Conservation (phyloP, 2,888 invertebrate genomes). For the Aquatica leii region DNA sequence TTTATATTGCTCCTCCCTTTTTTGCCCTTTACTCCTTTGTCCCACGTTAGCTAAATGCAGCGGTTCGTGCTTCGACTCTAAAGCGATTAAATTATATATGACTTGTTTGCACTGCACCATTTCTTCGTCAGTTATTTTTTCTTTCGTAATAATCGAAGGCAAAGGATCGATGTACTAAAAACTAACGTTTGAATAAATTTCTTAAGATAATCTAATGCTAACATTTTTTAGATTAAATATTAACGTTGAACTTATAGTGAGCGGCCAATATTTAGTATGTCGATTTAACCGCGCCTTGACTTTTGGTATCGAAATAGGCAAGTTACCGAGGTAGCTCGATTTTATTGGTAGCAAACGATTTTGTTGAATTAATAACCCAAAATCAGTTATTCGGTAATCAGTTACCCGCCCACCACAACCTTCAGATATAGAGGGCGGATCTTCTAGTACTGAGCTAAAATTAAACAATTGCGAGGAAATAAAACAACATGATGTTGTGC, state of each 20-base stretch:
- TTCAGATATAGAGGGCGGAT: slow-evolving; percentile 94
- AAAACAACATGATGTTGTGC: neutral
- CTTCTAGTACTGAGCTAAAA: slow-evolving; percentile 83
- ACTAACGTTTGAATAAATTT: slow-evolving; percentile 7
- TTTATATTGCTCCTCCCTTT: slow-evolving; percentile 89
- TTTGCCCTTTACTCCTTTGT: slow-evolving; percentile 67
- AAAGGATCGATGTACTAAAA: slow-evolving; percentile 81
- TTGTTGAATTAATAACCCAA: slow-evolving; percentile 86
- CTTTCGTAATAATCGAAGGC: slow-evolving; percentile 80
- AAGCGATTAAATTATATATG: slow-evolving; percentile 79
- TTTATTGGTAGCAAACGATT: slow-evolving; percentile 81
- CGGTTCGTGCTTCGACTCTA: slow-evolving; percentile 86
- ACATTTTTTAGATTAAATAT: slow-evolving; percentile 84
- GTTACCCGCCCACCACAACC: slow-evolving; percentile 94
- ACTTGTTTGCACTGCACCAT: slow-evolving; percentile 86
- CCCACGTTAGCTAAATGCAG: slow-evolving; percentile 76
- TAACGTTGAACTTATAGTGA: slow-evolving; percentile 88
- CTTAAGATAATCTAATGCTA: slow-evolving; percentile 45
- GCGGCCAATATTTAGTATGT: slow-evolving; percentile 86
- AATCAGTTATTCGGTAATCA: slow-evolving; percentile 88
- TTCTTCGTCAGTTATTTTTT: slow-evolving; percentile 84
- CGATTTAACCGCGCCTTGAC: slow-evolving; percentile 76
- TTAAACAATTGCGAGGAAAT: slow-evolving; percentile 17
- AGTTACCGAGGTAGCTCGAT: slow-evolving; percentile 54
- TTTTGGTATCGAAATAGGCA: slow-evolving; percentile 67